Percentiles rank a stretch among this genome's conserved stretches.
Conservation (phyloP, 1,140 invertebrate species). For the Temnothorax nylanderi region DNA sequence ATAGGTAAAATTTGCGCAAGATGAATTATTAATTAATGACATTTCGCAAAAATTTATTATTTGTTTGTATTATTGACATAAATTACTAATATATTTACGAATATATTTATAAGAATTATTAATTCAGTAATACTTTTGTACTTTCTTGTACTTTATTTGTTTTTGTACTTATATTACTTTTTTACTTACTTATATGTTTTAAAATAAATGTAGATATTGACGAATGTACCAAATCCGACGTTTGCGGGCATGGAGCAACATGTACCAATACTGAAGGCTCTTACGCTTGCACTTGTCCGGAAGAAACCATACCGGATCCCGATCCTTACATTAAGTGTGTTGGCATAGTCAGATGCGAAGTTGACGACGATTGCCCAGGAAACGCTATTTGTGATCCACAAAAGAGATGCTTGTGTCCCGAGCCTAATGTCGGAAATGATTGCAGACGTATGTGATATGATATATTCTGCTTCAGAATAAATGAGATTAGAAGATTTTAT, state of each 20-base stretch:
- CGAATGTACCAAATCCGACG: slow-evolving; percentile 89
- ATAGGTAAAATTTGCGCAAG: slow-evolving; percentile 83
- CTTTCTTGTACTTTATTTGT: neutral
- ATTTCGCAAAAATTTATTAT: neutral
- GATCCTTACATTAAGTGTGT: slow-evolving; percentile 92
- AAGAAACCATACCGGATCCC: slow-evolving; percentile 92
- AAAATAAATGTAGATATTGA: slow-evolving; percentile 88
- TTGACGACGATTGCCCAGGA: slow-evolving; percentile 93
- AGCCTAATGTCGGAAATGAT: slow-evolving; percentile 96
- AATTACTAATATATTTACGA: neutral
- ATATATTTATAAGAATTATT: neutral
- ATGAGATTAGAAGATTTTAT: slow-evolving; percentile 6
- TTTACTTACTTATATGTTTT: neutral
- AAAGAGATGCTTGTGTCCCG: slow-evolving; percentile 93
- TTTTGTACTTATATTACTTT: neutral
- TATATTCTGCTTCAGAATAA: neutral
- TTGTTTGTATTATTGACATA: neutral
- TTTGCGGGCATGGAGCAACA: slow-evolving; percentile 92
- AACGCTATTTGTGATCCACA: slow-evolving; percentile 94
- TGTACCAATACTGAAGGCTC: slow-evolving; percentile 93
- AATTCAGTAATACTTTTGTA: neutral
- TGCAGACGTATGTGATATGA: slow-evolving; percentile 90
- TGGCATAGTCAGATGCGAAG: slow-evolving; percentile 91
- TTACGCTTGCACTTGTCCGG: slow-evolving; percentile 93
- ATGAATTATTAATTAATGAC: neutral